Percentiles rank a stretch among this genome's conserved stretches.
phyloP scores from a whole-genome alignment of 2,888 invertebrate species.

The Podabrus alpinus region DNA sequence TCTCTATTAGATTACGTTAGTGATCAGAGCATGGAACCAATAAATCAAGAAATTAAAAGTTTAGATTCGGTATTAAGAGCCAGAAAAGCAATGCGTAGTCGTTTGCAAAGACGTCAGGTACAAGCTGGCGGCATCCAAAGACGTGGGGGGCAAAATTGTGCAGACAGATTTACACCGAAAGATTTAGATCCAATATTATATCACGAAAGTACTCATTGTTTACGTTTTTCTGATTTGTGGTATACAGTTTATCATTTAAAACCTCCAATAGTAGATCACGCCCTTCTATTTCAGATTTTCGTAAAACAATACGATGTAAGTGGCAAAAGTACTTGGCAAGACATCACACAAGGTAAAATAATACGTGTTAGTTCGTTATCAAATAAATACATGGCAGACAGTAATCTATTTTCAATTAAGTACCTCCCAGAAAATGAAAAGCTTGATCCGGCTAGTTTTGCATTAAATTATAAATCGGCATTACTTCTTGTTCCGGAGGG shows the following conservation, averaged over 20 bases:
- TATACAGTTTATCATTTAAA: conserved; percentile 59
- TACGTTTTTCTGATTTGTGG: conserved; percentile 60
- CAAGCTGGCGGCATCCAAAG: conserved; percentile 44
- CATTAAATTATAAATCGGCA: conserved; percentile 46
- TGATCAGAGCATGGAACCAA: neutral
- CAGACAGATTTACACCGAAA: conserved; percentile 50
- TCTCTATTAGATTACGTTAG: neutral
- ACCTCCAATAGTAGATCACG: conserved; percentile 60
- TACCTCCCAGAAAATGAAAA: conserved; percentile 35
- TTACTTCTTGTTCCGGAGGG: conserved; percentile 53
- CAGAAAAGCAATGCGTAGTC: neutral
- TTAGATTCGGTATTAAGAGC: neutral
- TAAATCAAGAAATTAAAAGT: conserved; percentile 4
- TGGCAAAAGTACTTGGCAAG: conserved; percentile 63
- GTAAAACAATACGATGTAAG: conserved; percentile 60
- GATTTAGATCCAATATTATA: conserved; percentile 52
- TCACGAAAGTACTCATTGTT: conserved; percentile 59
- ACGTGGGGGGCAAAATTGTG: conserved; percentile 59
- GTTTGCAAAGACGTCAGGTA: conserved; percentile 21
- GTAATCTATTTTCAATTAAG: conserved; percentile 45
- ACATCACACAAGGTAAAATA: conserved; percentile 60
- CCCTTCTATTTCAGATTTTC: conserved; percentile 55
- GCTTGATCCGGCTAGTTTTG: conserved; percentile 29
- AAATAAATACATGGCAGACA: conserved; percentile 37
- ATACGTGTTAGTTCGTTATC: conserved; percentile 54